A percentile compares a stretch with the other conserved stretches of the same genome.
Evolutionary conservation across 30 jellyfish, hydroid and myxozoan genomes (phyloP).

Genomic region (Phacellophora camtschatica): DNA sequence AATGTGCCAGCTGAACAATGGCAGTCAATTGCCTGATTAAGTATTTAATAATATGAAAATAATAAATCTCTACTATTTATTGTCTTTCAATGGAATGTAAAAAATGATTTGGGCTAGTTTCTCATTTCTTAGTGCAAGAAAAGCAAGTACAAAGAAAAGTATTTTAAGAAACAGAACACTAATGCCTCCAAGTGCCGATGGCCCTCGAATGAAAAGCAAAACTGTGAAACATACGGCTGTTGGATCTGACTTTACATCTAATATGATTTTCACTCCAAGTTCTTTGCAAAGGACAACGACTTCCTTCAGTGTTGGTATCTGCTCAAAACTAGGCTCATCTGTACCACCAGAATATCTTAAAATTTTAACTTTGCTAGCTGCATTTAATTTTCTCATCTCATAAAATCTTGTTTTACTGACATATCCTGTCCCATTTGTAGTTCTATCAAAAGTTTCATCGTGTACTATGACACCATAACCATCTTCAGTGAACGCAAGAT

Average conservation of each 20-base stretch:
- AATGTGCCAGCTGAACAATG: too few relatives aligned
- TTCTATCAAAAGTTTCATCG: slow-evolving; percentile 88
- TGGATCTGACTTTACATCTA: slow-evolving; percentile 81
- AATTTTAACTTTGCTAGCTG: slow-evolving; percentile 45
- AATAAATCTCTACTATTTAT: too few relatives aligned
- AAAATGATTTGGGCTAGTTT: too few relatives aligned
- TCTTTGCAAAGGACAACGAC: slow-evolving; percentile 75
- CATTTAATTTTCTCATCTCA: slow-evolving; percentile 73
- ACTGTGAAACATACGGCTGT: slow-evolving; percentile 14
- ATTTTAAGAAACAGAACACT: neutral
- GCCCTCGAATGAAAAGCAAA: neutral
- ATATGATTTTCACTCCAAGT: slow-evolving; percentile 62
- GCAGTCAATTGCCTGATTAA: too few relatives aligned
- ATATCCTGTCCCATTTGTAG: slow-evolving; percentile 80
- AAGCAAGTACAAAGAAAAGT: too few relatives aligned
- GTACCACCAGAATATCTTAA: slow-evolving; percentile 7
- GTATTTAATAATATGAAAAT: too few relatives aligned
- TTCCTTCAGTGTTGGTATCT: slow-evolving; percentile 80
- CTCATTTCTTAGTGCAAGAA: too few relatives aligned
- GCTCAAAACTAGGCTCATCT: slow-evolving; percentile 39
- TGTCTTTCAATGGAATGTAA: too few relatives aligned
- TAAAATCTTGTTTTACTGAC: slow-evolving; percentile 28
- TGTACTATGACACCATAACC: slow-evolving; percentile 65
- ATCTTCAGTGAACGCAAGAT: slow-evolving; percentile 82
- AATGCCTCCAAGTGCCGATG: neutral